A percentile compares a stretch with the other conserved stretches of the same genome.
Conservation (phyloP, 2,888 invertebrate genomes). For the Anodontia alba region DNA sequence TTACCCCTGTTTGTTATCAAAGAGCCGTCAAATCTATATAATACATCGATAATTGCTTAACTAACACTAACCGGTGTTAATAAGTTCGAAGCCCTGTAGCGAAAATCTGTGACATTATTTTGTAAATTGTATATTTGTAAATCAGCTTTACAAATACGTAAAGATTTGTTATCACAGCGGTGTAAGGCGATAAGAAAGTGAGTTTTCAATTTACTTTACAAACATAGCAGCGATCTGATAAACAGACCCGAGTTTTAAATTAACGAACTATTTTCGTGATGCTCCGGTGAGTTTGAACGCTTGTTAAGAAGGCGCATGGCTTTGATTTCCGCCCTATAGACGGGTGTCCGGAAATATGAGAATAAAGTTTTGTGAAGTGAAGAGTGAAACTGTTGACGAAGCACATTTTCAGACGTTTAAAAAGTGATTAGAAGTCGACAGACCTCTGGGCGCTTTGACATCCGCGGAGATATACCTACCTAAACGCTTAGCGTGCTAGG, state of each 20-base stretch:
- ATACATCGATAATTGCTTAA: conserved; percentile 52
- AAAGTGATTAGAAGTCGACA: conserved; percentile 8
- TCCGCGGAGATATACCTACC: background rate
- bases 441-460: conserved; percentile 8
- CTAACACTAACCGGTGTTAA: conserved; percentile 48
- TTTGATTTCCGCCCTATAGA: background rate
- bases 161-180: conserved; percentile 43
- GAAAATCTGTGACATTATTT: conserved; percentile 49
- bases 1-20: conserved; percentile 44
- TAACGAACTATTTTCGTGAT: background rate
- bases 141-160: conserved; percentile 12
- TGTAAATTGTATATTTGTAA: conserved; percentile 49
- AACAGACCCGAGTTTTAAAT: conserved; percentile 5
- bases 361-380: background rate
- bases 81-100: conserved; percentile 50
- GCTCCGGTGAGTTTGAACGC: conserved; percentile 3
- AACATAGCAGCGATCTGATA: conserved; percentile 11
- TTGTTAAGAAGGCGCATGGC: background rate
- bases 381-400: background rate
- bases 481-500: too few species aligned
- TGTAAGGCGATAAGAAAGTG: conserved; percentile 50
- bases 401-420: conserved; percentile 8
- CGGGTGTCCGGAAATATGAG: background rate
- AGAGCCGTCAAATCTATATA: conserved; percentile 40
- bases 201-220: conserved; percentile 16